Conservation (phyloP, 2,113 vertebrate genomes). For the Tympanuchus pallidicinctus region DNA sequence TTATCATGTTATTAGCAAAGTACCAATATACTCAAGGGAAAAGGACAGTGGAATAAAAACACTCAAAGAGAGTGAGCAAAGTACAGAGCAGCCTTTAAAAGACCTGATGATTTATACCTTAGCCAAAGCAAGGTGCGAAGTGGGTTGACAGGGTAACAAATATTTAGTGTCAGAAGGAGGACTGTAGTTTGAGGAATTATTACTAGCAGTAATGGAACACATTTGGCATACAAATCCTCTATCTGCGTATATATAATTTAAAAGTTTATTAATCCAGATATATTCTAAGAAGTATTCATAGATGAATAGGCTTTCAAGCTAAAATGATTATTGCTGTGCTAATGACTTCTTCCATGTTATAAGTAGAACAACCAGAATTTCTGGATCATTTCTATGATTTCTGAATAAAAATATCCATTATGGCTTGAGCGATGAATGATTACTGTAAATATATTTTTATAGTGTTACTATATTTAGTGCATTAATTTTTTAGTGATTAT, state of each 20-base stretch:
- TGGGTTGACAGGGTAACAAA: not conserved
- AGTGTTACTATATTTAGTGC: not conserved
- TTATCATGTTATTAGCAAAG: conserved; percentile 11
- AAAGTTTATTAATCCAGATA: not conserved
- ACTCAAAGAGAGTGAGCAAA: not conserved
- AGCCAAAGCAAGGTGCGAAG: not conserved
- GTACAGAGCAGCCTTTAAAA: not conserved
- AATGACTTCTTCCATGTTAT: not conserved
- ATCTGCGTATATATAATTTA: not conserved
- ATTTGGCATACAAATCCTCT: not conserved
- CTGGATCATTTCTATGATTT: not conserved
- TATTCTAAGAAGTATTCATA: not conserved
- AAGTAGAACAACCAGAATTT: not conserved
- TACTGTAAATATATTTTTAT: not conserved
- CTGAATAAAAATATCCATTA: not conserved
- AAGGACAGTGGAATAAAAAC: not conserved
- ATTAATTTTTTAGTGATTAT: not conserved
- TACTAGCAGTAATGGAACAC: not conserved
- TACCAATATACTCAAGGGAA: not conserved
- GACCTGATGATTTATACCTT: not conserved
- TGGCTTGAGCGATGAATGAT: not conserved
- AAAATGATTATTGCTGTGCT: not conserved
- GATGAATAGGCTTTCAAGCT: not conserved
- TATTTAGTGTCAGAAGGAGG: not conserved
- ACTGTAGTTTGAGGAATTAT: not conserved